Base-by-base conservation (phyloP, 2,797 vertebrate species). In the Gymnodraco acuticeps region DNA sequence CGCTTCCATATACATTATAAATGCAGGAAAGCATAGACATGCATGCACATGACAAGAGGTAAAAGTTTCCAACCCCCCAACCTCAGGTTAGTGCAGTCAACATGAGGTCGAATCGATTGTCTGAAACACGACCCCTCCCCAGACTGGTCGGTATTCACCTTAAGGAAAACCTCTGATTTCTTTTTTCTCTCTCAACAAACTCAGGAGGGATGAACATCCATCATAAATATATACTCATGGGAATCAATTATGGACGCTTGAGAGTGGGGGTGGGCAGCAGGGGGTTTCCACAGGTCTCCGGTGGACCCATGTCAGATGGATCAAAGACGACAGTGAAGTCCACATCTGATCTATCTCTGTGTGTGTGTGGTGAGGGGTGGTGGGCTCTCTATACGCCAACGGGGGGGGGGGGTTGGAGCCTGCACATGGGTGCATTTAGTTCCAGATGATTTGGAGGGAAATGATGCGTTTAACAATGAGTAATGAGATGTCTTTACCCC, bases 391-490 rank as follows among this genome's bases (percentile, higher is more conserved):
- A 5, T 27, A 46, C 70, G 65, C 43, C 67, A 53, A 38, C 42
- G 16, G 67, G 71, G 27, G 27, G 3, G 23, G 27, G 27, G 27
- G 27, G 1, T 60, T 48, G 5, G 6, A 64, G 64, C 74, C 85
- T 70, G 89, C 90, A 92, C 81, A 90, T 93, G 90, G 84, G 70
- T 78, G 62, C 67, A 62, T 83, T 93, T 92, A 88, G 90, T 93
- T 93, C 87, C 84, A 81, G 83, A 74, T 90, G 84, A 90, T 87
- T 81, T 82, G 70, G 42, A 77, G 81, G 65, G 61, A 81, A 89
- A 75, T 77, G 86, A 87, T 81, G 78, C 72, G 14, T 87, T 87
- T 81, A 86, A 90, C 79, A 58, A 68, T 80, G 82, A 89, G 59
- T 76, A 85, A 89, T 82, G 81, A 81, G 53, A 70, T 70, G 65